Percentiles rank a stretch among this genome's conserved stretches.
Evolutionary conservation across 2,888 invertebrate species (phyloP).

Genomic region (Cephus pulcher): DNA sequence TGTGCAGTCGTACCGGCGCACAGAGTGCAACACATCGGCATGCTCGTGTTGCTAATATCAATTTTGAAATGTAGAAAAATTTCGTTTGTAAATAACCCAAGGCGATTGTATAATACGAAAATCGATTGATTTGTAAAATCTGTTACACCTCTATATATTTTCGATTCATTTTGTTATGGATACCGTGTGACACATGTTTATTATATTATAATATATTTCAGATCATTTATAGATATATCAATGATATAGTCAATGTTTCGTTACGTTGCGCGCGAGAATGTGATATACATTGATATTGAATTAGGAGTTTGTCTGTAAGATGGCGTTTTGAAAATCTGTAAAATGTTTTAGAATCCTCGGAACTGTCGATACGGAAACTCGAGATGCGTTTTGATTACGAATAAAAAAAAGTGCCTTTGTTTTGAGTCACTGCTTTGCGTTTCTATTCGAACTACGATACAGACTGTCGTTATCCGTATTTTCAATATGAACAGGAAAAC

Average conservation of each 20-base stretch:
- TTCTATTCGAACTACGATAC: background rate
- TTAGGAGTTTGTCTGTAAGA: background rate
- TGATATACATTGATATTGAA: background rate
- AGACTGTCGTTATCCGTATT: background rate
- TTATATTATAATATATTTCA: constrained; percentile 15
- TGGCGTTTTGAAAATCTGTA: background rate
- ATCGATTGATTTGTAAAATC: constrained; percentile 15
- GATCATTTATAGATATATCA: constrained; percentile 15
- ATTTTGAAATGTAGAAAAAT: background rate
- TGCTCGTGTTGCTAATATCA: background rate
- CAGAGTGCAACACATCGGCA: background rate
- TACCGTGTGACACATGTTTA: constrained; percentile 14
- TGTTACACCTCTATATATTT: constrained; percentile 35
- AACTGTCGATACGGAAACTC: background rate
- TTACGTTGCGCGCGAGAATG: constrained; percentile 8
- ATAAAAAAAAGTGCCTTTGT: constrained; percentile 1
- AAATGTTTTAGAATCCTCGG: background rate
- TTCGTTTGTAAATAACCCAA: background rate
- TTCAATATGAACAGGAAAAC: background rate
- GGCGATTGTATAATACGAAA: background rate
- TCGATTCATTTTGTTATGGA: constrained; percentile 33
- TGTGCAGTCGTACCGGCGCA: background rate
- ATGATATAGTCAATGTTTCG: constrained; percentile 14
- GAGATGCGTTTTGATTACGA: background rate
- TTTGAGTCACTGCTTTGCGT: background rate